Evolutionary conservation across 2,888 invertebrate species (phyloP), one percentile per base, ranked within the genome.

Genomic region (Rotaria macrura): DNA sequence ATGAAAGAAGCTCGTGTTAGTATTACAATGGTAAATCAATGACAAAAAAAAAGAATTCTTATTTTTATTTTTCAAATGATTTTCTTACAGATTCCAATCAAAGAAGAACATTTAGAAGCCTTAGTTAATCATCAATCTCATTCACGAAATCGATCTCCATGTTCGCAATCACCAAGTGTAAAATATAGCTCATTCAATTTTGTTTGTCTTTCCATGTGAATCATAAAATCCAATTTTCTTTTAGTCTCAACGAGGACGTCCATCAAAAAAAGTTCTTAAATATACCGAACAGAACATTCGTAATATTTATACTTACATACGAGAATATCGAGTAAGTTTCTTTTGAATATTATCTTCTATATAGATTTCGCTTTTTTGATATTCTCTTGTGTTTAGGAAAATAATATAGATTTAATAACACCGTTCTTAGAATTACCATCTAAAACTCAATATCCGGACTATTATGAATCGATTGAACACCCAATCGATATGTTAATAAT

Each of bases 401-500:
- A 86, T 72, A 85, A 29, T 23, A 52, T 47, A 40, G 34, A 57
- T 52, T 43, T 85, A 83, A 85, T 85, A 14, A 57, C 49, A 43
- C 85, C 86, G 23, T 86, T 85, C 65, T 38, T 83, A 23, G 43
- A 85, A 52, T 57, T 86, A 40, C 86, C 86, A 34, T 86, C 86
- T 40, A 38, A 38, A 40, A 54, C 17, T 17, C 85, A 86, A 1
- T 85, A 85, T 84, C 85, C 86, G 4, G 86, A 86, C 72, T 86
- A 86, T 40, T 86, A 86, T 54, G 83, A 85, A 43, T 25, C 85
- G 1, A 86, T 86, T 29, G 49, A 86, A 38, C 55, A 85, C n/a
- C 86, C 86, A 34, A 86, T 86, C 29, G 86, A 86, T 72, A 86
- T 86, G 85, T 38, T 29, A 14, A 85, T 52, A 47, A 86, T 86